Base-by-base conservation (phyloP, 2,888 invertebrate genomes). In the Eudasyphora cyanicolor region DNA sequence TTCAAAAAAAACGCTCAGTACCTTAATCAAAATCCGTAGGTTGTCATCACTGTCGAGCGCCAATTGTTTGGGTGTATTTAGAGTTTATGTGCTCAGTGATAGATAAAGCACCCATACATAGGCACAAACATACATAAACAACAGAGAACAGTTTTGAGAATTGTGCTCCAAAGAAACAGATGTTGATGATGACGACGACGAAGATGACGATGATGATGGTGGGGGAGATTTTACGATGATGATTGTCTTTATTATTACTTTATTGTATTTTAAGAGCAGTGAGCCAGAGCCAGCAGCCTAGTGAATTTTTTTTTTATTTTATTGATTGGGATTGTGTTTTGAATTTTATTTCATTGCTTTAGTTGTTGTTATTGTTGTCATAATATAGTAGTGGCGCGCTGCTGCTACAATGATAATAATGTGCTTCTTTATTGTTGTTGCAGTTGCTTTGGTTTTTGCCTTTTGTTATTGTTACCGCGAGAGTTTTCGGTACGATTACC, bases 401-500 rank as follows among this genome's bases (percentile, higher is more conserved):
- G n/a, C 10, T n/a, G 14, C 27, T 38, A 17, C 24, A 19, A n/a
- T 19, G 17, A 54, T n/a, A n/a, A n/a, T n/a, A n/a, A n/a, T 17
- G 35, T 8, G n/a, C 57, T 57, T 14, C 54, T 57, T 57, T 6
- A 32, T 32, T 62, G 32, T 32, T 32, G 29, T 60, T 12, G 35
- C 5, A 49, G 38, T 45, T 67, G 38, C 17, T 57, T 76, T 78
- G n/a, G n/a, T n/a, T n/a, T n/a, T n/a, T 12, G 29, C 57, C 21
- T 7, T 29, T 60, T 75, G 32, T 82, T 71, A 71, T 79, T 79
- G 79, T 76, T 79, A 60, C 74, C 45, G 70, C 45, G 32, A 70
- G 70, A 77, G 42, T 54, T 75, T 79, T 81, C 76, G 79, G 85
- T 85, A 74, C 85, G 82, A 82, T 79, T 86, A 82, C 85, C 84